These are phyloP conservation scores for Xiphias gladius DNA, from an alignment of 2,113 vertebrate species.

Conservation along the genomic window DNA sequence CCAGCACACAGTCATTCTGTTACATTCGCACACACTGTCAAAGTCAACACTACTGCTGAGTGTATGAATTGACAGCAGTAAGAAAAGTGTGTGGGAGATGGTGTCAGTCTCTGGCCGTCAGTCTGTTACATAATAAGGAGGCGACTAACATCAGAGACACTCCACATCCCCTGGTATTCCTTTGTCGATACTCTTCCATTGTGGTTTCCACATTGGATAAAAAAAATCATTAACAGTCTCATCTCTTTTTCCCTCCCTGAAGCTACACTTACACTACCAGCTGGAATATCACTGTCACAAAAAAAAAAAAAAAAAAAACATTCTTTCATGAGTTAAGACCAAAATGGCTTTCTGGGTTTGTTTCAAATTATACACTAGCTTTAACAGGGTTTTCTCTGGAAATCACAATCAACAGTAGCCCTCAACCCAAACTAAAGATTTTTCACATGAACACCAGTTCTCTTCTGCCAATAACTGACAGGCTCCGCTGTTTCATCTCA, in stretches of 20 bases:
- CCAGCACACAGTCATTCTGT: background rate
- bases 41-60: constrained; percentile 5
- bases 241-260: background rate
- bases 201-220: constrained; percentile 34
- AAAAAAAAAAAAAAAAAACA: background rate
- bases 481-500: constrained; percentile 49
- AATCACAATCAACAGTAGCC: constrained; percentile 37
- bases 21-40: background rate
- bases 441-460: constrained; percentile 21
- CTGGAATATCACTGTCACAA: constrained; percentile 10
- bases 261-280: background rate
- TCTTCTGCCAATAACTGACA: constrained; percentile 41
- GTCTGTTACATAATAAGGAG: constrained; percentile 42
- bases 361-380: constrained; percentile 14
- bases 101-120: constrained; percentile 20
- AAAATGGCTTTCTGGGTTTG: constrained; percentile 18
- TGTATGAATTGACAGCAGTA: constrained; percentile 18
- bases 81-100: constrained; percentile 25
- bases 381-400: constrained; percentile 28
- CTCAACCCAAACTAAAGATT: constrained; percentile 20
- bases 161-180: constrained; percentile 9
- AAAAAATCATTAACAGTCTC: constrained; percentile 17
- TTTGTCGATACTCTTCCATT: constrained; percentile 36
- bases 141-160: background rate
- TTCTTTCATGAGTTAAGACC: background rate